Evolutionary conservation across 2,888 invertebrate genomes (phyloP).

Genomic region (Macaria notata): DNA sequence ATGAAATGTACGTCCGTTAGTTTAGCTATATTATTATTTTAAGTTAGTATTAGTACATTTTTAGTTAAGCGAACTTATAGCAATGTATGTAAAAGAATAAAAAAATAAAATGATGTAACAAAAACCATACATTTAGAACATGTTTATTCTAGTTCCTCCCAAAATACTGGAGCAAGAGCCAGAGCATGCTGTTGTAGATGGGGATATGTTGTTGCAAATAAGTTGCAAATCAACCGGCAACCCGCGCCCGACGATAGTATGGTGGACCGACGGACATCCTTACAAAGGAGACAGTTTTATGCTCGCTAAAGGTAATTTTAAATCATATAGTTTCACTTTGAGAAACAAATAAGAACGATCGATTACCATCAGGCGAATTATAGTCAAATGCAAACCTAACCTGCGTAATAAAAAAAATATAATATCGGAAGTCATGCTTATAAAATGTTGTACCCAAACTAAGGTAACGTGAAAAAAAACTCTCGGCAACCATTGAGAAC

Average conservation of each 20-base stretch:
- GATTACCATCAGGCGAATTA: neutral
- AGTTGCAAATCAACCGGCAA: slow-evolving; percentile 49
- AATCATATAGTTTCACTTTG: neutral
- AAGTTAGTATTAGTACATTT: too few relatives aligned
- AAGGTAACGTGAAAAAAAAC: neutral
- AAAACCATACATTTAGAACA: too few relatives aligned
- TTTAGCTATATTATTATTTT: too few relatives aligned
- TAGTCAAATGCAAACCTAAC: neutral
- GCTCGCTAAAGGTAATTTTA: neutral
- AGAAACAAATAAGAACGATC: neutral
- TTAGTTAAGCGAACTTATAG: too few relatives aligned
- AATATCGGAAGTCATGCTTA: neutral
- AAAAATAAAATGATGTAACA: too few relatives aligned
- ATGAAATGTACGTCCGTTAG: too few relatives aligned
- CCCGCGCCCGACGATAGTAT: slow-evolving; percentile 43
- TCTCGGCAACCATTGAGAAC: neutral
- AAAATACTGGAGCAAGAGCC: slow-evolving; percentile 34
- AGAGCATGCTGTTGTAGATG: slow-evolving; percentile 34
- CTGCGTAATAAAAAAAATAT: neutral
- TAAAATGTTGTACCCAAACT: neutral
- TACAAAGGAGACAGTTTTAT: neutral
- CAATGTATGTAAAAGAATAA: neutral
- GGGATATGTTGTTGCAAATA: slow-evolving; percentile 43
- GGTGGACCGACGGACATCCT: neutral
- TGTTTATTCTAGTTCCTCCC: slow-evolving; percentile 47